These are phyloP conservation scores for Drosophila orena DNA, from an alignment of 1,140 invertebrate genomes.

Conservation along the genomic window DNA sequence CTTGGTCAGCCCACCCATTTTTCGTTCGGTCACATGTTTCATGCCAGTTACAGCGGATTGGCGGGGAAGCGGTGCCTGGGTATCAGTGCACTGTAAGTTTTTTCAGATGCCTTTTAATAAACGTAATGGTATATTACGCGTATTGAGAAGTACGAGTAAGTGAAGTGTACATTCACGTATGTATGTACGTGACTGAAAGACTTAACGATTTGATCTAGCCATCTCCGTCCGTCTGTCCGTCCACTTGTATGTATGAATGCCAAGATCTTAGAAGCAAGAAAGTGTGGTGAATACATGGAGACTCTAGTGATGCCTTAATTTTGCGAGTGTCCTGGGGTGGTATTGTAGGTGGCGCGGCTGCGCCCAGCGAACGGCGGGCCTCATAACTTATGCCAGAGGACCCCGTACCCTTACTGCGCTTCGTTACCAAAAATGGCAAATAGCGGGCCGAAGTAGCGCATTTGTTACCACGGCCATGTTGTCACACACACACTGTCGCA, in stretches of 20 bases:
- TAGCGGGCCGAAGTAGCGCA: constrained; percentile 59
- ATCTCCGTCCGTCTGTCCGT: too few species aligned
- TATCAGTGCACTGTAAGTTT: too few species aligned
- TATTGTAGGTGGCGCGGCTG: not conserved
- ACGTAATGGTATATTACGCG: too few species aligned
- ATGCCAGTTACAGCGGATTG: constrained; percentile 69
- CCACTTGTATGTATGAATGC: too few species aligned
- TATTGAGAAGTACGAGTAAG: too few species aligned
- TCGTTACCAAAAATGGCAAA: constrained; percentile 62
- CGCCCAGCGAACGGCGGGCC: constrained; percentile 11
- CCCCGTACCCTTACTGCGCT: constrained; percentile 9
- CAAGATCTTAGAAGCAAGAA: too few species aligned
- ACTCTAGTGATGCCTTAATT: not conserved
- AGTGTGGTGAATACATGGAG: too few species aligned
- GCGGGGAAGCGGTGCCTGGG: not conserved
- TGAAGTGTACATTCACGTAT: too few species aligned
- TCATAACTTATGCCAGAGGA: constrained; percentile 76
- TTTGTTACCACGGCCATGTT: constrained; percentile 77
- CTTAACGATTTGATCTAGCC: too few species aligned
- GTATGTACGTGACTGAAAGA: too few species aligned
- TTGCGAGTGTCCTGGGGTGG: not conserved
- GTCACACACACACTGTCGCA: constrained; percentile 44
- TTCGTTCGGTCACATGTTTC: constrained; percentile 75
- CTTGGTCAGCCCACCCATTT: constrained; percentile 41
- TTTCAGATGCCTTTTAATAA: too few species aligned